phyloP scores from a whole-genome alignment of 30 jellyfish, hydroid and myxozoan species.

The Hydra vulgaris region DNA sequence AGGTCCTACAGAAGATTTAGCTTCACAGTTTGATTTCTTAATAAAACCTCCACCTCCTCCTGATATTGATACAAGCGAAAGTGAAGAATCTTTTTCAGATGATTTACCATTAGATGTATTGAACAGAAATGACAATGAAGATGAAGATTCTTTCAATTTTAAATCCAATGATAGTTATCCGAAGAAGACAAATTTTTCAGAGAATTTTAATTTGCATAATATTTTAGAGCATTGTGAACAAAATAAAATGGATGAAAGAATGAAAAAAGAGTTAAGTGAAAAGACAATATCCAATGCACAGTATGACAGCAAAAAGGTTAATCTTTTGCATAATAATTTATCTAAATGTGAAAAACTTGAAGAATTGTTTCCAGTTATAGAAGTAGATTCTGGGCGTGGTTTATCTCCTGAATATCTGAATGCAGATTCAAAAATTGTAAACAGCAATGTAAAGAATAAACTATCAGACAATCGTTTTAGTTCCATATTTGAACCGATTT shows the following conservation, averaged over 20 bases:
- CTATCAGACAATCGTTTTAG: background rate
- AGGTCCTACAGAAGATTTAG: slow-evolving; percentile 14
- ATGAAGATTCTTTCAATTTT: background rate
- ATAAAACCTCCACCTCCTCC: slow-evolving; percentile 27
- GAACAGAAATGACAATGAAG: no score
- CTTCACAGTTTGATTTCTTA: background rate
- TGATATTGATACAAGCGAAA: background rate
- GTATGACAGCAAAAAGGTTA: background rate
- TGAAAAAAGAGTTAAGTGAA: background rate
- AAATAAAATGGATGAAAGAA: background rate
- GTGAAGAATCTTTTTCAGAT: background rate
- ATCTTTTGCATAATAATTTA: background rate
- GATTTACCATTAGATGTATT: no score
- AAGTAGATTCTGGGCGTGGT: slow-evolving; percentile 16
- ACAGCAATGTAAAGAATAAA: no score
- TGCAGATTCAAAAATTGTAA: background rate
- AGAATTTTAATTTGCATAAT: no score
- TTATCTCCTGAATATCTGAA: slow-evolving; percentile 5
- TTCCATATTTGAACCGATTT: background rate
- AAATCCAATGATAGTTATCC: no score
- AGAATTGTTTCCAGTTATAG: background rate
- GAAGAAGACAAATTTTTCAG: no score
- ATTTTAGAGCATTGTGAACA: no score
- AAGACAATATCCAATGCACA: background rate
- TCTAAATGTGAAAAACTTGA: background rate